Percentiles rank a stretch among this genome's conserved stretches.
Conservation (phyloP, 2,797 vertebrate species). For the Enteromius paludinosus region DNA sequence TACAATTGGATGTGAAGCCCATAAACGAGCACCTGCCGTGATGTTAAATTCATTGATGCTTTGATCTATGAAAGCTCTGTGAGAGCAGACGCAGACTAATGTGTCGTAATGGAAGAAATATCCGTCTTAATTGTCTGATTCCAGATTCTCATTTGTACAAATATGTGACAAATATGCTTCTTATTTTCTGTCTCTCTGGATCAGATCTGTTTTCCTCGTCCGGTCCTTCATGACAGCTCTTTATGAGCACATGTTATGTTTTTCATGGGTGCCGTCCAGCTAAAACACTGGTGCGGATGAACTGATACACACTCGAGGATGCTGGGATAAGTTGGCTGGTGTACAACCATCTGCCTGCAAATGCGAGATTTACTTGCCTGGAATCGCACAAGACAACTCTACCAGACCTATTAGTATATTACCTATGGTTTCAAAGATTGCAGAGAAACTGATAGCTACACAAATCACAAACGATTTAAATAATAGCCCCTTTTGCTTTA, state of each 20-base stretch:
- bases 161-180: constrained; percentile 50
- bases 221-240: constrained; percentile 60
- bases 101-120: constrained; percentile 21
- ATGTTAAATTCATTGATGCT: constrained; percentile 17
- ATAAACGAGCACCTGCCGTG: constrained; percentile 19
- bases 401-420: not conserved
- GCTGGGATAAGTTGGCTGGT: constrained; percentile 15
- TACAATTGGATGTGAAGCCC: constrained; percentile 21
- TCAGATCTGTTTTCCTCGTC: constrained; percentile 40
- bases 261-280: constrained; percentile 68
- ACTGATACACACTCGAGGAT: constrained; percentile 18
- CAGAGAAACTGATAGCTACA: not conserved
- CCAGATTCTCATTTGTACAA: not conserved
- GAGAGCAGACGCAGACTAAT: not conserved
- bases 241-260: constrained; percentile 64
- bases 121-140: not conserved
- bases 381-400: not conserved
- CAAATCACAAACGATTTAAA: not conserved
- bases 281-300: constrained; percentile 60
- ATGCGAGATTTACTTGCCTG: constrained; percentile 7
- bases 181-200: constrained; percentile 53
- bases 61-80: constrained; percentile 34
- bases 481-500: no score
- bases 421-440: not conserved
- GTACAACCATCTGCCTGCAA: not conserved